phyloP scores from a whole-genome alignment of 64 coral and sea anemone genomes.

The Hydrozoanthus tunicans region DNA sequence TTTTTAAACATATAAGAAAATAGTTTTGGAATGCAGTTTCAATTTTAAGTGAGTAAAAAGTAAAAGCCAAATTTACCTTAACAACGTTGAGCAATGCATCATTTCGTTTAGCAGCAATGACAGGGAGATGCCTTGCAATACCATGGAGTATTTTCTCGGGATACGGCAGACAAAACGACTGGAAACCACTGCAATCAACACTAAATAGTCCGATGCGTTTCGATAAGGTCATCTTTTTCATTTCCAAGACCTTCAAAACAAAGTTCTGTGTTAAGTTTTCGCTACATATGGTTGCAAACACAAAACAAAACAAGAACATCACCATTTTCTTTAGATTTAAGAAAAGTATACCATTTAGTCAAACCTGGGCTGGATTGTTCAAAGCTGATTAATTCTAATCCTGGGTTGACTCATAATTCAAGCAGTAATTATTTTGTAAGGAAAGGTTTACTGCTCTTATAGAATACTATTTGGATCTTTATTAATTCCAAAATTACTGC shows the following conservation, averaged over 20 bases:
- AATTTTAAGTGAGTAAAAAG: background rate
- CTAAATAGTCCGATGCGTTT: conserved; percentile 87
- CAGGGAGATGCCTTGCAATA: conserved; percentile 76
- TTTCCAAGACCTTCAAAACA: conserved; percentile 51
- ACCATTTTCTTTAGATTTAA: too few relatives aligned
- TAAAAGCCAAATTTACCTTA: conserved; percentile 63
- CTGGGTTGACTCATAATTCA: too few relatives aligned
- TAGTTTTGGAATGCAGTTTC: background rate
- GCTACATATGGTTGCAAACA: background rate
- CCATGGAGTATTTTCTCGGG: conserved; percentile 72
- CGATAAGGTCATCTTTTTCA: conserved; percentile 79
- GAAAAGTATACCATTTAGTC: too few relatives aligned
- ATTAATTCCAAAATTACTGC: too few relatives aligned
- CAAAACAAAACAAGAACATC: background rate
- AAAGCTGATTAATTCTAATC: too few relatives aligned
- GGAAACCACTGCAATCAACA: conserved; percentile 75
- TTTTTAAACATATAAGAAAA: too few relatives aligned
- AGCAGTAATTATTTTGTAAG: too few relatives aligned
- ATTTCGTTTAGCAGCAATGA: conserved; percentile 86
- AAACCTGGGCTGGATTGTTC: too few relatives aligned
- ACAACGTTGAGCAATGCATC: conserved; percentile 85
- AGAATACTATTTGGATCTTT: too few relatives aligned
- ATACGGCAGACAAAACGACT: conserved; percentile 75
- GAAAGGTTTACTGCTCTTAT: too few relatives aligned
- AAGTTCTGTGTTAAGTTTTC: background rate